These are phyloP conservation scores for Hipposideros larvatus DNA, from an alignment of 2,797 vertebrate genomes.

Conservation along the genomic window DNA sequence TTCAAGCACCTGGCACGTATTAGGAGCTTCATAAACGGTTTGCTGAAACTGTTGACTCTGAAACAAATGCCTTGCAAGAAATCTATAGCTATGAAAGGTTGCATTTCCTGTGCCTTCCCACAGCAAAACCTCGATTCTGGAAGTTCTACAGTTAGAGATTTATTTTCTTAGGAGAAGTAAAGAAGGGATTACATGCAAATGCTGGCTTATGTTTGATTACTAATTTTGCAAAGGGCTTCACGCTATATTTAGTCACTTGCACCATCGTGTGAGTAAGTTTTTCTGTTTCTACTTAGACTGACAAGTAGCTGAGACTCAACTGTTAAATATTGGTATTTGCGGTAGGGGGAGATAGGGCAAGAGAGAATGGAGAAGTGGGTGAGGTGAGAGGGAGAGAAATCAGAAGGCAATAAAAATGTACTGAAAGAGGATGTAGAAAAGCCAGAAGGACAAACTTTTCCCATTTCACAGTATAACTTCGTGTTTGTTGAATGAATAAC, in stretches of 20 bases:
- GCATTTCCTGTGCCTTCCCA: neutral
- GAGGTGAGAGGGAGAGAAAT: neutral
- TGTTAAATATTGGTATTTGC: neutral
- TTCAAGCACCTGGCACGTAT: neutral
- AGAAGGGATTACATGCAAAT: neutral
- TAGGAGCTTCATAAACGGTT: neutral
- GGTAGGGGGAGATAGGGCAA: neutral
- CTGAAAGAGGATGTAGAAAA: neutral
- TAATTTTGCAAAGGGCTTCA: neutral
- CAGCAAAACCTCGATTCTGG: neutral
- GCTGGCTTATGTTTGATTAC: neutral
- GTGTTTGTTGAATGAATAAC: slow-evolving; percentile 32
- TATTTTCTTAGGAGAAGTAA: neutral
- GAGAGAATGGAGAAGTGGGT: neutral
- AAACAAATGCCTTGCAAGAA: neutral
- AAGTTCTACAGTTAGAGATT: neutral
- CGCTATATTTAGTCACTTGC: neutral
- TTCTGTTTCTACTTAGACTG: neutral
- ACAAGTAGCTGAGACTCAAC: neutral
- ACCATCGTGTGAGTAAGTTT: fast-evolving
- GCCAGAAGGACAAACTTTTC: neutral
- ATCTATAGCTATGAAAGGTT: neutral
- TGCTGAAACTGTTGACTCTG: neutral
- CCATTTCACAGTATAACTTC: neutral
- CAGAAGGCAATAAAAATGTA: neutral